Base-by-base conservation (phyloP, 2,113 vertebrate species). In the Onychorhynchus coronatus region DNA sequence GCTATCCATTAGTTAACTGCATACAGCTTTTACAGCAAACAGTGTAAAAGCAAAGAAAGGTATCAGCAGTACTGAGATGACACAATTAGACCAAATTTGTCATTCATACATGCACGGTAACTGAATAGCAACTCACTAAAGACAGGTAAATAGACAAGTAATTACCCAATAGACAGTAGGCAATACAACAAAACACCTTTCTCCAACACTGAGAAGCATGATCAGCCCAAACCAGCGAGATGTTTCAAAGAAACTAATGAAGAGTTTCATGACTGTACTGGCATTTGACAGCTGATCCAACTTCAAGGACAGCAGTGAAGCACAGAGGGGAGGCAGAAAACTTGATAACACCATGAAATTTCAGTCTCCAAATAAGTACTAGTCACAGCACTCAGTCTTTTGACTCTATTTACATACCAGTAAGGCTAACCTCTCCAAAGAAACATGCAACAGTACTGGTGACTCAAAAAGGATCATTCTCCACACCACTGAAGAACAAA, bases 251-350 rank as follows among this genome's bases (percentile, higher is more conserved):
- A 72, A 71, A 70, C 14, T 30, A 39, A 44, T 15, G 17, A 55
- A 63, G 42, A 53, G 56, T 76, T 86, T 73, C 42, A 55, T 52
- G 66, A 53, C 19, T 28, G 11, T 12, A 71, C 9, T 39, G 23
- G 13, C 59, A 85, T 55, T 72, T 68, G 63, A 59, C 72, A 86
- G 49, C 35, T 44, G 30, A 83, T 55, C 12, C 44, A 75, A 28
- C 58, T 47, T 71, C 1, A 8, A 56, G 23, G n/a, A 25, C 71
- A 85, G 17, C n/a, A 59, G 11, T 0, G 0, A 1, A 85, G 24
- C 41, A 42, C 24, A 10, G 3, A 1, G 3, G 6, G 14, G 3
- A 75, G 21, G 53, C 14, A 76, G 30, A 76, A 94, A 80, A 65
- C 15, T 14, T 50, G 8, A 39, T n/a, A 61, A 24, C 6, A 59